Evolutionary conservation across 2,888 invertebrate species (phyloP).

Genomic region (Eupithecia exiguata): DNA sequence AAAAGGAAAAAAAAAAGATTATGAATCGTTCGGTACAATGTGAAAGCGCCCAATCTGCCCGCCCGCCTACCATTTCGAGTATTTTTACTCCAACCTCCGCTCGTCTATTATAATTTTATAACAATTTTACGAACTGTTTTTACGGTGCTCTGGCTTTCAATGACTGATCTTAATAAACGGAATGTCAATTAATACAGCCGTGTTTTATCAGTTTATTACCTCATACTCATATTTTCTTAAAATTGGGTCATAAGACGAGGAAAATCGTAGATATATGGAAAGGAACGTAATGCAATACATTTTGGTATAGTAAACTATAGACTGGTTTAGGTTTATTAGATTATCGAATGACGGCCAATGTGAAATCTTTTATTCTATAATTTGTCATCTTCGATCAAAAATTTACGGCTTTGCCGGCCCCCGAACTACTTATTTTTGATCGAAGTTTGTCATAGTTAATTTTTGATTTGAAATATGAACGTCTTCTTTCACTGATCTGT

Average conservation of each 20-base stretch:
- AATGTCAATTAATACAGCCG: background rate
- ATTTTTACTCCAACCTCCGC: background rate
- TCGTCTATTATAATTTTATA: background rate
- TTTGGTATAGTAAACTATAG: background rate
- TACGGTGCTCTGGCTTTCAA: constrained; percentile 1
- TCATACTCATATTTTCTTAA: background rate
- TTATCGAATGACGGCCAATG: background rate
- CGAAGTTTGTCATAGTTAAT: too few species aligned
- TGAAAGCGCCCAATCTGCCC: background rate
- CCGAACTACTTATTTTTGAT: too few species aligned
- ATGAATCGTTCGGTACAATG: background rate
- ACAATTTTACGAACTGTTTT: constrained; percentile 10
- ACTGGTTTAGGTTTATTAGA: background rate
- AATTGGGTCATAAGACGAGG: background rate
- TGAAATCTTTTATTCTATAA: too few species aligned
- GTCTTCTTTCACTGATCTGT: too few species aligned
- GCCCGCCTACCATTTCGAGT: constrained; percentile 1
- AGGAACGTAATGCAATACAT: background rate
- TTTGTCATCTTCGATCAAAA: too few species aligned
- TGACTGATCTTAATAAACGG: background rate
- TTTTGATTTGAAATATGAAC: too few species aligned
- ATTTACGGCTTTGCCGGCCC: too few species aligned
- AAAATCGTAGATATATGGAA: background rate
- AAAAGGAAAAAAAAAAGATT: too few species aligned
- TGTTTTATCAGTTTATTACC: background rate